Evolutionary conservation across 1,140 invertebrate species (phyloP).

Genomic region (Drosophila suzukii): DNA sequence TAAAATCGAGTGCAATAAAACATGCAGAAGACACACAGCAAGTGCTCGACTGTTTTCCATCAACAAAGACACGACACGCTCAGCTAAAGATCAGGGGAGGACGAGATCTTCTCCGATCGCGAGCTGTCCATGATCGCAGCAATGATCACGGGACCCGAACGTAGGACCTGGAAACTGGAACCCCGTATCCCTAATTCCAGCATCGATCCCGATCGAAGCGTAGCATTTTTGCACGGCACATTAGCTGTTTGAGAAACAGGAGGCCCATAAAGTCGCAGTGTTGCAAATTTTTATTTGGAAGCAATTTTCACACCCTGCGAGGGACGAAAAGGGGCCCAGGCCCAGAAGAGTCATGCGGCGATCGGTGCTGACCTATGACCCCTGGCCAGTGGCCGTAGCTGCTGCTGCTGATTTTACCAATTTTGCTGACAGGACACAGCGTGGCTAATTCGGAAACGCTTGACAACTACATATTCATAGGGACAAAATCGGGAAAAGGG

Average conservation of each 20-base stretch:
- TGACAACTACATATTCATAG: conserved; percentile 63
- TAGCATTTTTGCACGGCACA: conserved; percentile 74
- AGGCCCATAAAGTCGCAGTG: conserved; percentile 58
- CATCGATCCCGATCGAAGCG: conserved; percentile 35
- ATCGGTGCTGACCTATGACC: conserved; percentile 36
- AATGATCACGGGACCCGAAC: conserved; percentile 51
- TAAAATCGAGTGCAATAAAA: conserved; percentile 80
- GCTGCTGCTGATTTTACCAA: conserved; percentile 36
- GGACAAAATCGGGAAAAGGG: conserved; percentile 4
- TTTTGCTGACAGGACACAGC: conserved; percentile 71
- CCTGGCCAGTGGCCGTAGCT: conserved; percentile 33
- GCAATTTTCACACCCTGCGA: conserved; percentile 80
- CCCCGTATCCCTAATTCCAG: not conserved
- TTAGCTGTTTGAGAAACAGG: conserved; percentile 56
- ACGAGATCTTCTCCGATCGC: conserved; percentile 43
- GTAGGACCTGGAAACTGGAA: conserved; percentile 9
- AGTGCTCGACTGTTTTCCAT: conserved; percentile 63
- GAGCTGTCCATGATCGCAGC: conserved; percentile 69
- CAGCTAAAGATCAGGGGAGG: conserved; percentile 26
- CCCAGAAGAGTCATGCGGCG: conserved; percentile 46
- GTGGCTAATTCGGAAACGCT: conserved; percentile 67
- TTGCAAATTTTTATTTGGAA: conserved; percentile 83
- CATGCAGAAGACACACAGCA: conserved; percentile 47
- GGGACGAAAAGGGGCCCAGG: conserved; percentile 33
- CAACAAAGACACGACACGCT: conserved; percentile 66